Evolutionary conservation across 2,888 invertebrate species (phyloP).

Genomic region (Conops quadrifasciatus): DNA sequence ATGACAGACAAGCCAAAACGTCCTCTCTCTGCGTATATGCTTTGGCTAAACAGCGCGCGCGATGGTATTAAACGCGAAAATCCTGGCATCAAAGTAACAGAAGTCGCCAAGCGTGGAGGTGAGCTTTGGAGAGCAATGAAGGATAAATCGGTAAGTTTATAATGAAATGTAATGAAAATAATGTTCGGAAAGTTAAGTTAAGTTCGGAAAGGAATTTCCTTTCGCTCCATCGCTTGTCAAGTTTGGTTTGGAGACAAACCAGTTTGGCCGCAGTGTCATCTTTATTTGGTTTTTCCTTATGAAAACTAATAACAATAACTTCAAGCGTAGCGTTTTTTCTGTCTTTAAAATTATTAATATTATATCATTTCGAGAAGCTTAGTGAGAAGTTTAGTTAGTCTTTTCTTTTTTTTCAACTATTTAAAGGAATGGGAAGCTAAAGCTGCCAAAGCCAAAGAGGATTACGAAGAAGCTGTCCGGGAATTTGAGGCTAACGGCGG

Average conservation of each 20-base stretch:
- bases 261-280: too few species aligned
- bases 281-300: too few species aligned
- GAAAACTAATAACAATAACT: too few species aligned
- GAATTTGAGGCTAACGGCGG: conserved; percentile 86
- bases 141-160: conserved; percentile 78
- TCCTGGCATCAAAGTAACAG: conserved; percentile 88
- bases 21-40: conserved; percentile 89
- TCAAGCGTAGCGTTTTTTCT: too few species aligned
- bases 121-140: conserved; percentile 91
- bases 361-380: too few species aligned
- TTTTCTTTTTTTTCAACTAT: too few species aligned
- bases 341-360: too few species aligned
- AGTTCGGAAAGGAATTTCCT: not conserved
- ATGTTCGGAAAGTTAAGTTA: too few species aligned
- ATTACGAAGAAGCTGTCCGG: conserved; percentile 87
- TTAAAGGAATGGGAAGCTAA: conserved; percentile 88
- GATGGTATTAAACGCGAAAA: conserved; percentile 85
- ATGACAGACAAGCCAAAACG: conserved; percentile 91
- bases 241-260: too few species aligned
- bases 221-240: too few species aligned
- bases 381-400: too few species aligned
- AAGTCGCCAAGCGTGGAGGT: conserved; percentile 91
- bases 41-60: conserved; percentile 90
- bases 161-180: too few species aligned
- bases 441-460: conserved; percentile 86